These are phyloP conservation scores for Euphydryas editha DNA, from an alignment of 2,888 invertebrate species.

Conservation along the genomic window DNA sequence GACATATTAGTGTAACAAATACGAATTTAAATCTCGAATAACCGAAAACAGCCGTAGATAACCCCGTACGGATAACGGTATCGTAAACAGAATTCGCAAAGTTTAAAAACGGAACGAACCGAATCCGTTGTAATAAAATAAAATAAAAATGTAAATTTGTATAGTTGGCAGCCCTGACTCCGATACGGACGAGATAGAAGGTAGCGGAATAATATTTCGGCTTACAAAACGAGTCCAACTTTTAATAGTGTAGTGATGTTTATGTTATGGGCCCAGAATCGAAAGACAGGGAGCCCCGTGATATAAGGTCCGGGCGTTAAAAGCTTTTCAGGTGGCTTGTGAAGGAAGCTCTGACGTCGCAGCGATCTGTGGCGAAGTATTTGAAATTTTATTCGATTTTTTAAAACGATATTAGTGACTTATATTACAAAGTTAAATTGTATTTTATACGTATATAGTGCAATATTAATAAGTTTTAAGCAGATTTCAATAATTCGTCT, in stretches of 20 bases:
- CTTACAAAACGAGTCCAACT: constrained; percentile 82
- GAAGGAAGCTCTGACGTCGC: constrained; percentile 19
- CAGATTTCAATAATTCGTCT: no score
- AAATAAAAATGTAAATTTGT: constrained; percentile 72
- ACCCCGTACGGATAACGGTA: constrained; percentile 48
- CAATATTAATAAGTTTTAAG: no score
- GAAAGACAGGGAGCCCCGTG: constrained; percentile 49
- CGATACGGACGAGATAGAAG: constrained; percentile 69
- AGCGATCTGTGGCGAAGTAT: background rate
- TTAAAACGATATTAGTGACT: background rate
- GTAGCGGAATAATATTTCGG: constrained; percentile 83
- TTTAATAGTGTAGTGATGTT: constrained; percentile 83
- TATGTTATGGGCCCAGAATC: constrained; percentile 75
- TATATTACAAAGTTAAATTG: no score
- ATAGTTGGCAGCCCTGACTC: constrained; percentile 68
- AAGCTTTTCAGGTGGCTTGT: constrained; percentile 43
- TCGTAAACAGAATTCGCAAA: constrained; percentile 51
- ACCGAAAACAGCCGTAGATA: constrained; percentile 49
- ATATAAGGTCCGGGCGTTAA: constrained; percentile 48
- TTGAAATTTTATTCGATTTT: background rate
- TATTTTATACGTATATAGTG: no score
- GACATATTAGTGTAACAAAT: constrained; percentile 40
- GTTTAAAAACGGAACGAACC: constrained; percentile 49
- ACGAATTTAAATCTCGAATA: constrained; percentile 51
- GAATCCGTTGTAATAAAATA: constrained; percentile 58